phyloP scores from a whole-genome alignment of 2,888 invertebrate genomes.

The Leptopilina myrica region DNA sequence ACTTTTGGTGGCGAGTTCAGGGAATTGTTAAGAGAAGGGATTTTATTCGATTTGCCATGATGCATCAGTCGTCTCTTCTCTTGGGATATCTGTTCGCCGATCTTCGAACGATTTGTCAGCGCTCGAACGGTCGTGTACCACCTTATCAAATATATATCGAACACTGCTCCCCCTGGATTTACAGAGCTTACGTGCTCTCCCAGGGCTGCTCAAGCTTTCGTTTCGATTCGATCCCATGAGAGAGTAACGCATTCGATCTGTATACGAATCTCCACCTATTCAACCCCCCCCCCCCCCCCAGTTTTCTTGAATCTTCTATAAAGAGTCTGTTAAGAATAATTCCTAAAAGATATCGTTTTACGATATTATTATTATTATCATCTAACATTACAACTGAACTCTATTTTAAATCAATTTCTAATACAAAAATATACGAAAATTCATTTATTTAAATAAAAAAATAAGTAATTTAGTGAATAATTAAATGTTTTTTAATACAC shows the following conservation, averaged over 20 bases:
- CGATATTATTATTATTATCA: not conserved
- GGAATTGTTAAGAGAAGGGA: slow-evolving; percentile 39
- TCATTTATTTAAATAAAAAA: too few relatives aligned
- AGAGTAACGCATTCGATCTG: slow-evolving; percentile 21
- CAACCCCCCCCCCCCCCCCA: slow-evolving; percentile 2
- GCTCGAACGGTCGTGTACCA: slow-evolving; percentile 71
- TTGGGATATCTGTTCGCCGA: slow-evolving; percentile 67
- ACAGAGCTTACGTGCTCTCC: slow-evolving; percentile 62
- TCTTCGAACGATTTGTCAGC: slow-evolving; percentile 74
- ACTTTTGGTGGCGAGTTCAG: slow-evolving; percentile 28
- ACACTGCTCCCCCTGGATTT: slow-evolving; percentile 72
- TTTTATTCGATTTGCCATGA: slow-evolving; percentile 59
- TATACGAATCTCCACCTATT: slow-evolving; percentile 34
- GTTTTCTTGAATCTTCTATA: slow-evolving; percentile 23
- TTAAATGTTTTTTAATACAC: too few relatives aligned
- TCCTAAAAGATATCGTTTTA: slow-evolving; percentile 18
- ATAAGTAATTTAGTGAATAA: too few relatives aligned
- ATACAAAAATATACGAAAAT: too few relatives aligned
- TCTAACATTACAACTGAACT: too few relatives aligned
- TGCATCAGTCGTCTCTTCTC: slow-evolving; percentile 65
- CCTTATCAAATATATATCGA: slow-evolving; percentile 75
- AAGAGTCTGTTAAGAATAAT: slow-evolving; percentile 24
- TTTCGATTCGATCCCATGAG: slow-evolving; percentile 39
- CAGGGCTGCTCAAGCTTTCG: slow-evolving; percentile 46
- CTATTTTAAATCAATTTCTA: too few relatives aligned